phyloP scores from a whole-genome alignment of 2,888 invertebrate species.

The Drosophila anceps region DNA sequence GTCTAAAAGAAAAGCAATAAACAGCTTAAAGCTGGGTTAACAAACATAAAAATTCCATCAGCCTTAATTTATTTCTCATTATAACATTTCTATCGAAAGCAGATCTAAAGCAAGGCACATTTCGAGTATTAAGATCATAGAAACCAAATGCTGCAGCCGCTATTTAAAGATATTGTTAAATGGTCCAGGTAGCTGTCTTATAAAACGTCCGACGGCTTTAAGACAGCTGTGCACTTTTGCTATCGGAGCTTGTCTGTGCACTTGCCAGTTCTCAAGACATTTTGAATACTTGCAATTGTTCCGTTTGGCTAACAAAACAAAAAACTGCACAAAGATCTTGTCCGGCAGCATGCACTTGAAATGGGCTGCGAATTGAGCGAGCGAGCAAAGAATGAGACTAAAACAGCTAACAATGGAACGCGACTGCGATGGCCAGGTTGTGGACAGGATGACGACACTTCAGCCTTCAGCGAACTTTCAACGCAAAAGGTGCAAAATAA shows the following conservation, averaged over 20 bases:
- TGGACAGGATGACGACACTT: slow-evolving; percentile 39
- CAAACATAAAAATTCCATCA: neutral
- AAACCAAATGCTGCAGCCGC: neutral
- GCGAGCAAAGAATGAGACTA: slow-evolving; percentile 24
- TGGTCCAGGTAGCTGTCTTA: neutral
- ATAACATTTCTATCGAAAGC: neutral
- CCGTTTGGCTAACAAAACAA: slow-evolving; percentile 44
- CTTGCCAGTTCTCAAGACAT: slow-evolving; percentile 21
- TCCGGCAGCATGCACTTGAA: slow-evolving; percentile 43
- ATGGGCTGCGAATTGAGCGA: slow-evolving; percentile 52
- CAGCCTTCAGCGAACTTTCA: slow-evolving; percentile 48
- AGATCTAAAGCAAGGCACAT: neutral
- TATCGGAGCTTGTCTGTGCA: slow-evolving; percentile 21
- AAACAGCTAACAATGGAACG: slow-evolving; percentile 44
- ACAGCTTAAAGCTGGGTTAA: neutral
- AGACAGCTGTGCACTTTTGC: neutral
- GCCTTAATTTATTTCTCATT: neutral
- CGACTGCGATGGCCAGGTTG: slow-evolving; percentile 29
- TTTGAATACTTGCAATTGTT: slow-evolving; percentile 44
- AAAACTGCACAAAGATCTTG: slow-evolving; percentile 39
- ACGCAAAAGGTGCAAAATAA: slow-evolving; percentile 73
- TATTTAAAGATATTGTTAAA: neutral
- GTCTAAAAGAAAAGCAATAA: neutral
- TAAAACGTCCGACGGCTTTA: neutral
- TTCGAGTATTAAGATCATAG: neutral